Base-by-base conservation (phyloP, 2,888 invertebrate species). In the Thymelicus acteon region DNA sequence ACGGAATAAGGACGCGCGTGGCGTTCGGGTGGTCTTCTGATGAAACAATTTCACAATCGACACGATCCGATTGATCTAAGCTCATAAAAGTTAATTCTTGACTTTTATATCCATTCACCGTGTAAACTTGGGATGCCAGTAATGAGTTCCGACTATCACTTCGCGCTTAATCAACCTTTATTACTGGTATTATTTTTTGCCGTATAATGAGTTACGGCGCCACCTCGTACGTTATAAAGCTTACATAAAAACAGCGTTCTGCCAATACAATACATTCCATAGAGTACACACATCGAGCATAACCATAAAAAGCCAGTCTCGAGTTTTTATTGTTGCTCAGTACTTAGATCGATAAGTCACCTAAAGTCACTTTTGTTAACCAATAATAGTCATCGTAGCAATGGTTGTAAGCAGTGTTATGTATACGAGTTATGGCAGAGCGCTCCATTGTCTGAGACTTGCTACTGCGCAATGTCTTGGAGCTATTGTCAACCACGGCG, bases 381-480 rank as follows among this genome's bases (percentile, higher is more conserved):
- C 76, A 83, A 81, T 84, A 85, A 84, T 82, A 87, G 81, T 82
- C 79, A 83, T 83, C 82, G 82, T 58, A 69, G 70, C 70, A 72
- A 67, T 76, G 70, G 66, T 47, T 68, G 52, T 65, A 63, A 37
- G 39, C 19, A 24, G 19, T 24, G 24, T 19, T 54, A 54, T 52
- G 47, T 15, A 60, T 73, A 72, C 74, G 71, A 75, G 77, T 82
- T 80, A 82, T 84, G 80, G 82, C 78, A 80, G 80, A 85, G 82
- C 83, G 78, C 80, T 84, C 87, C 82, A 91, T 91, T 92, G 91
- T 91, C 81, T 86, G 81, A 73, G 72, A 67, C 79, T 82, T 82
- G 87, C 87, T 88, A 90, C 89, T 91, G 86, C 89, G 90, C 87
- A 88, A 85, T 85, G 79, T 77, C 80, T 82, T 80, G 79, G 79